These are phyloP conservation scores for Cygnus atratus DNA, from an alignment of 2,113 vertebrate genomes.

Conservation along the genomic window DNA sequence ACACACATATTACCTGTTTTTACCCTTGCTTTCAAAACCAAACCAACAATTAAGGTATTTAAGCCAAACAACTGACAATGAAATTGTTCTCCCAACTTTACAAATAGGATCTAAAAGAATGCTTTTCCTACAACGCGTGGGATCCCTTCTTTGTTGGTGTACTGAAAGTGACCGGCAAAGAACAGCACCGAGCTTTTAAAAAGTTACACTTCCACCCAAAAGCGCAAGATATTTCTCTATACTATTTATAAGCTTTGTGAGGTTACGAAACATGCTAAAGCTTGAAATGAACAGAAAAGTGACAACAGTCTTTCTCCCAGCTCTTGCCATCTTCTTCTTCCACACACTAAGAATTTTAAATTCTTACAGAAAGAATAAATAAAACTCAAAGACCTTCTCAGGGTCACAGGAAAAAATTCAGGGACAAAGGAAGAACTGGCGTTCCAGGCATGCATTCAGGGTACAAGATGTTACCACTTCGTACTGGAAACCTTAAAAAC, in stretches of 20 bases:
- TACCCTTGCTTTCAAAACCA: neutral
- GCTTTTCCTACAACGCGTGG: neutral
- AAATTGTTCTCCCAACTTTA: neutral
- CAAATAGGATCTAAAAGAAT: neutral
- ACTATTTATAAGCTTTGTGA: neutral
- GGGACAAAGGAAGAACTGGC: neutral
- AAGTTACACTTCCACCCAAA: neutral
- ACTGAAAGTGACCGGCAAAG: neutral
- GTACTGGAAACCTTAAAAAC: neutral
- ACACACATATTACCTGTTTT: neutral
- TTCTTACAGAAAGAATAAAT: neutral
- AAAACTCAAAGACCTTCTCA: neutral
- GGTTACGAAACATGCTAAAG: neutral
- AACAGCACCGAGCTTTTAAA: neutral
- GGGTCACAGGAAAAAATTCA: neutral
- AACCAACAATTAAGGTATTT: neutral
- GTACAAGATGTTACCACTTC: neutral
- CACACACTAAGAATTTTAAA: neutral
- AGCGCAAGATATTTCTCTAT: neutral
- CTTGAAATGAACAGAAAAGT: neutral
- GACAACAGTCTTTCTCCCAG: neutral
- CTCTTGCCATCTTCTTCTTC: neutral
- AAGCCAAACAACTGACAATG: neutral
- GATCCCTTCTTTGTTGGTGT: neutral
- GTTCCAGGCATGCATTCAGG: neutral